Base-by-base conservation (phyloP, 1,140 invertebrate genomes). In the Elymnias hypermnestra region DNA sequence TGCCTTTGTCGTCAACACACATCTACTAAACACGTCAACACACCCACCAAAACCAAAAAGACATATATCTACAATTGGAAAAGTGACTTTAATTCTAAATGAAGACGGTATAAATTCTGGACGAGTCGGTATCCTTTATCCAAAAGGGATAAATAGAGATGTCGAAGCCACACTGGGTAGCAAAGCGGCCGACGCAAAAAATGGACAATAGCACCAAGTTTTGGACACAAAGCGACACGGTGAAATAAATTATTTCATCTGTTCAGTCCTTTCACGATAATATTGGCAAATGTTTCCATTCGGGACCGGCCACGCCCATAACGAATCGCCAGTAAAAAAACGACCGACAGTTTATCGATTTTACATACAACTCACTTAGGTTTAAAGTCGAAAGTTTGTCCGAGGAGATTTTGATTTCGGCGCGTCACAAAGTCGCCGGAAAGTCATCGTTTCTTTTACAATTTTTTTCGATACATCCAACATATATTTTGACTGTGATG, bases 211-310 rank as follows among this genome's bases (percentile, higher is more conserved):
- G 70, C 57, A 48, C 69, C 60, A 55, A 83, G 76, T 79, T 81
- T 75, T 70, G 76, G 63, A 77, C 63, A 85, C 78, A 85, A 85
- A 72, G 72, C 65, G 75, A 83, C 78, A 72, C 72, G 48, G 73
- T 66, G 72, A 77, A 77, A 85, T 85, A 85, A 85, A 85, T 85
- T 83, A 85, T 85, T 85, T 85, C 81, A 82, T 81, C 76, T 83
- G 81, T 66, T 83, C 73, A 76, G 68, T 73, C 81, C 78, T 83
- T 84, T 84, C 81, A 84, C 69, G 73, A 82, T 84, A 84, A 84
- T 84, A 83, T 84, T 84, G 72, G 81, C 81, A 84, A 84, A 84
- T 84, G 81, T 84, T 84, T 84, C 81, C 74, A 84, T 84, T 81
- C 68, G 74, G 71, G 56, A 73, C 72, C 59, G 54, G 65, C 81